These are phyloP conservation scores for Spheniscus humboldti DNA, from an alignment of 2,797 vertebrate species.

Conservation along the genomic window DNA sequence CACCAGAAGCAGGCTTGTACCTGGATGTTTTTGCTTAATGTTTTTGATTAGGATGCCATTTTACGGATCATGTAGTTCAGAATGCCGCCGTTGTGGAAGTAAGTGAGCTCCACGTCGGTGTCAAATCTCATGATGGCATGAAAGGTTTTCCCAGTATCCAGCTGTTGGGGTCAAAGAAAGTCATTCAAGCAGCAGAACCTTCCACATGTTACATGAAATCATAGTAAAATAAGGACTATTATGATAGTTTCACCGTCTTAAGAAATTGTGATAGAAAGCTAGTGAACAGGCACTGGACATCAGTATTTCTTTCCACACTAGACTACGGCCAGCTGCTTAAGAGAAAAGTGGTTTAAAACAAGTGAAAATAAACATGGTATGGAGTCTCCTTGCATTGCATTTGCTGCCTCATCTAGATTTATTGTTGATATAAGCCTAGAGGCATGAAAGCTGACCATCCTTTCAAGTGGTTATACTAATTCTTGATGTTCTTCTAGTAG, in stretches of 20 bases:
- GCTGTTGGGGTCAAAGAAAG: constrained; percentile 68
- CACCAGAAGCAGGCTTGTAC: constrained; percentile 8
- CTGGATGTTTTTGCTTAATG: neutral
- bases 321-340: neutral
- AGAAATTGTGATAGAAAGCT: neutral
- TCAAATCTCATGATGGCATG: constrained; percentile 90
- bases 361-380: neutral
- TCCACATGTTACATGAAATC: neutral
- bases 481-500: neutral
- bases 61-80: constrained; percentile 99
- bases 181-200: neutral
- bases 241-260: neutral
- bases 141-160: constrained; percentile 88
- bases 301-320: neutral
- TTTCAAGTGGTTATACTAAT: neutral
- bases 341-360: neutral
- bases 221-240: neutral
- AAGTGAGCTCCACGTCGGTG: constrained; percentile 93
- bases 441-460: neutral
- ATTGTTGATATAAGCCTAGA: neutral
- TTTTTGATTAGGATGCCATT: constrained; percentile 78
- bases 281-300: neutral
- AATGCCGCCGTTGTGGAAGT: constrained; percentile 92
- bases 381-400: neutral
- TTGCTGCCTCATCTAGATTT: neutral